phyloP scores from a whole-genome alignment of 2,113 vertebrate species.

The Zosterops japonicus region DNA sequence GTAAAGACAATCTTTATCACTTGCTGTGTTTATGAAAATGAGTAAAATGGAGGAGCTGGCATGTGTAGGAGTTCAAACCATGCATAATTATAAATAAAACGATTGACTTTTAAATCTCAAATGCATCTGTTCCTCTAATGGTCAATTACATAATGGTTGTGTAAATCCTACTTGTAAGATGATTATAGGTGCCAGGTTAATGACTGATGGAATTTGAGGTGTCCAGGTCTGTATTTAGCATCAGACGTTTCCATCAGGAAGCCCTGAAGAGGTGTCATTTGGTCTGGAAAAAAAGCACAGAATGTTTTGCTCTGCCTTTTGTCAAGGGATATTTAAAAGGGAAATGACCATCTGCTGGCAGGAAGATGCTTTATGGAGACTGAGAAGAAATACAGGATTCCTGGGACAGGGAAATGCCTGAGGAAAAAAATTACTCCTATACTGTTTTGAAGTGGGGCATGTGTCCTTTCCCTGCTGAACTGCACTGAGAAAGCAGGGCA shows the following conservation, averaged over 20 bases:
- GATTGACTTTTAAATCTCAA: constrained; percentile 47
- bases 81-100: constrained; percentile 33
- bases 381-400: background rate
- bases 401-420: background rate
- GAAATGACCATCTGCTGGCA: background rate
- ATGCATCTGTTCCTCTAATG: constrained; percentile 53
- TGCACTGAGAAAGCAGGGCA: background rate
- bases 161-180: constrained; percentile 62
- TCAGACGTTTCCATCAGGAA: background rate
- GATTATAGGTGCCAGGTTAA: constrained; percentile 73
- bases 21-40: background rate
- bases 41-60: background rate
- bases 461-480: background rate
- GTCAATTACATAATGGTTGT: constrained; percentile 69
- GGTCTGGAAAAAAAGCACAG: background rate
- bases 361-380: background rate
- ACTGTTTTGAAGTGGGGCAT: background rate
- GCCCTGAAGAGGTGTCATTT: background rate
- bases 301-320: background rate
- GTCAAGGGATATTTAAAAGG: background rate
- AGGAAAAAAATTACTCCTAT: background rate
- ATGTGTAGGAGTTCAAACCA: background rate
- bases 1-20: background rate
- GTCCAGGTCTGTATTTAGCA: constrained; percentile 41
- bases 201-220: constrained; percentile 35